These are phyloP conservation scores for Corythornis leucogaster DNA, from an alignment of 2,797 vertebrate genomes.

Conservation along the genomic window DNA sequence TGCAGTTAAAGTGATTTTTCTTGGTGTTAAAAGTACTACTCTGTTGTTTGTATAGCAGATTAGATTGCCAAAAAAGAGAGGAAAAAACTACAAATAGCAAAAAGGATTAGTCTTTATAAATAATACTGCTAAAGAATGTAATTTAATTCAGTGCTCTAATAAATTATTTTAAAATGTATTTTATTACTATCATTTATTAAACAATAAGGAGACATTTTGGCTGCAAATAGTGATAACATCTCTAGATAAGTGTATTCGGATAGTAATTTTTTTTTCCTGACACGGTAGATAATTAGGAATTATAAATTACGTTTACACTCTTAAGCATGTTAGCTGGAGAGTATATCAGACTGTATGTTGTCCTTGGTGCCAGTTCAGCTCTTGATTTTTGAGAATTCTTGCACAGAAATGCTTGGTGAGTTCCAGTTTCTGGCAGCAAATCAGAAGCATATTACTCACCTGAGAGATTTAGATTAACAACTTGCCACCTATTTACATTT, in stretches of 20 bases:
- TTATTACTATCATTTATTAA: constrained; percentile 72
- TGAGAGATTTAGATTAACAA: neutral
- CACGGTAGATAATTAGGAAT: constrained; percentile 52
- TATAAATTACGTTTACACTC: constrained; percentile 51
- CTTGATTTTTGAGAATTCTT: constrained; percentile 6
- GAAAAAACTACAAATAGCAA: constrained; percentile 61
- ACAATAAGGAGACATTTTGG: constrained; percentile 68
- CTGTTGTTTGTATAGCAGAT: constrained; percentile 59
- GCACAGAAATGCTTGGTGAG: neutral
- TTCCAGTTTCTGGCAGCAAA: neutral
- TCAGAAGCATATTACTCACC: neutral
- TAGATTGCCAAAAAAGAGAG: constrained; percentile 59
- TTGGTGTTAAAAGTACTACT: constrained; percentile 41
- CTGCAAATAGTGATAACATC: constrained; percentile 63
- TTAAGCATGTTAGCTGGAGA: neutral
- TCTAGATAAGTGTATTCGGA: constrained; percentile 42
- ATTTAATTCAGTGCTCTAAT: constrained; percentile 64
- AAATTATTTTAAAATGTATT: constrained; percentile 69
- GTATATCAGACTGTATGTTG: neutral
- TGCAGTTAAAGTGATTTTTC: constrained; percentile 1
- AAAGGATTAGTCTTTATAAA: constrained; percentile 66
- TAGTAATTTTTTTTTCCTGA: constrained; percentile 27
- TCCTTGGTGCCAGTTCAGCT: constrained; percentile 40
- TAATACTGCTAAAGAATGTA: constrained; percentile 66
- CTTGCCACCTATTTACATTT: neutral